Evolutionary conservation across 2,797 vertebrate genomes (phyloP), one percentile per base, ranked within the genome.

Genomic region (Linurgus olivaceus): DNA sequence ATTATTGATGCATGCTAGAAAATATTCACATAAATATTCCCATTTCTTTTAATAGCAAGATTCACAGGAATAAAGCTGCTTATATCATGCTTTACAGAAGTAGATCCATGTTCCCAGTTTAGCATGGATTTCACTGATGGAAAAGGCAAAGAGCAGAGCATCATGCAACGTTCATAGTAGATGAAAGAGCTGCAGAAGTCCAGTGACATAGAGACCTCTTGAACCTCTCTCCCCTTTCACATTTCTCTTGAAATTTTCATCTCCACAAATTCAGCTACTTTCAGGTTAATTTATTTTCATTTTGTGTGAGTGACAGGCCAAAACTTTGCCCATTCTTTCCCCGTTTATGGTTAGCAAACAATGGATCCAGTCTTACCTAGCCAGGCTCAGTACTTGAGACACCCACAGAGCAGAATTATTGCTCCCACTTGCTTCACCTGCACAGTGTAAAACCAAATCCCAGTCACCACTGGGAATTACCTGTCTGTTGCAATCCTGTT

Each of bases 361-460:
- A 38, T 0, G 0, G 23, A 45, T 62, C 10, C 29, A 18, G 7
- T 58, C 66, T 80, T 35, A 10, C 20, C 2, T 28, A 62, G 52
- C 6, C 6, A 33, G 40, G 25, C 13, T 82, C 29, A 80, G 11
- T 17, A 19, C 25, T 37, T 0, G 4, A 42, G 68, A 57, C 54
- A 52, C 21, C 8, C 62, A 33, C 16, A 31, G 17, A 33, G 25
- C 51, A 40, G 26, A 18, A 48, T 71, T 67, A 38, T 42, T 51
- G 31, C 35, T 90, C 42, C 38, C 20, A 28, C 24, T 67, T 5
- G 1, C 25, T 88, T 65, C 2, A 2, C 31, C 18, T 86, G 25
- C 1, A 2, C 1, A 0, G 26, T 26, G 5, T 33, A 42, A 88
- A 44, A 45, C 7, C 1, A 5, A 47, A 13, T 38, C 28, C 42